Base-by-base conservation (phyloP, 2,797 vertebrate genomes). In the Danio aesculapii region DNA sequence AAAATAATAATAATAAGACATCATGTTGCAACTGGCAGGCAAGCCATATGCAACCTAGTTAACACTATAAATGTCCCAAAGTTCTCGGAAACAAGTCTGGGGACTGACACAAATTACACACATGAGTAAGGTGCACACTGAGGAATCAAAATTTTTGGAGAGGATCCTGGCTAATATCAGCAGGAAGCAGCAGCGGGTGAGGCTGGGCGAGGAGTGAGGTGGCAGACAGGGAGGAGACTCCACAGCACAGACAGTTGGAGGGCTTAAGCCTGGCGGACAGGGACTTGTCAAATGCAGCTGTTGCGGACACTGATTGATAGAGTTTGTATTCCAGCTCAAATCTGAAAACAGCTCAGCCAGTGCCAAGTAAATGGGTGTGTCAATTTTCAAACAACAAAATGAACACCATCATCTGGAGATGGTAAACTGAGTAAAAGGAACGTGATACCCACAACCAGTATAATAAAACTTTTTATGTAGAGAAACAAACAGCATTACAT, bases 281-380 rank as follows among this genome's bases (percentile, higher is more conserved):
- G 94, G 93, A 94, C 95, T 93, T 96, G 96, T 97, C 97, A 96
- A 93, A 95, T 95, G 94, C 97, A 99, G 97, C 96, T 99, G 97
- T 94, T 95, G 94, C 93, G 90, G 92, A 85, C 92, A 94, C 93
- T 97, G 97, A 99, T 97, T 96, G 95, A 99, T 98, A 94, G 93
- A 96, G 96, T 97, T 95, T 95, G 94, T 94, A 93, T 94, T 97
- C 92, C 92, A 94, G 92, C 88, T 92, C 91, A 92, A 92, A 85
- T 79, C 77, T 81, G 80, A 86, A 68, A 86, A 83, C 85, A 83
- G 80, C 80, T 69, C 68, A 63, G 50, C 59, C 53, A 41, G 70
- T 81, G 75, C 71, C 81, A 79, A 76, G 83, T 64, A 77, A 79
- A 87, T 43, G 55, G 79, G 83, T 59, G 74, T 75, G 67, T 67